Base-by-base conservation (phyloP, 2,113 vertebrate genomes). In the Xiphophorus couchianus region DNA sequence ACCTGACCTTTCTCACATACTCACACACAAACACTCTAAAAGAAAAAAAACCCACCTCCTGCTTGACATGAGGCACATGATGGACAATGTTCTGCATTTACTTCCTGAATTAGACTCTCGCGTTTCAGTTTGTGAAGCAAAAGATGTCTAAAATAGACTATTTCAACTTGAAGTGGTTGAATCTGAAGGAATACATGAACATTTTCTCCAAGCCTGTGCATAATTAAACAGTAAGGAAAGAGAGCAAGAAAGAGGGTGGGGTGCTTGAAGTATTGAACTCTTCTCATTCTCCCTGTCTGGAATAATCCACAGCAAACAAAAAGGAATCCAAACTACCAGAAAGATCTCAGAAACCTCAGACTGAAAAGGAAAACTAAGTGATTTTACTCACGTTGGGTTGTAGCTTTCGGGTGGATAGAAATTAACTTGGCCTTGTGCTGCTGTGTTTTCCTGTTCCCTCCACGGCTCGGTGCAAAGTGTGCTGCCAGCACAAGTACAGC, bases 381-480 rank as follows among this genome's bases (percentile, higher is more conserved):
- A 2, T 1, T 70, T 81, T 15, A 89, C 92, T 92, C 84, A 92
- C 92, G 83, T 84, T 84, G 71, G 84, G 66, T 44, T 11, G 86
- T 64, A 31, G 76, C 44, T 83, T 76, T 74, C 82, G 88, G 87
- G 71, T 91, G 82, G 79, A 75, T 78, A 37, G 73, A 88, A 85
- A 83, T 86, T 68, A 62, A 63, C 62, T 48, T 25, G 64, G 54
- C 27, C 71, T 71, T 28, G 69, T 58, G 29, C 62, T 86, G 77
- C 19, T 42, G 42, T 35, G 42, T 64, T 37, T 37, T 79, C 69
- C 33, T 83, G 83, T 81, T 90, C 89, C 69, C 70, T 76, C 61
- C 76, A 79, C 66, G 65, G 80, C 83, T 67, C 67, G 66, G 82
- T 72, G 77, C 75, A 80, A 81, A 70, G 68, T 83, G 74, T 62